A percentile compares a stretch with the other conserved stretches of the same genome.
Evolutionary conservation across 2,113 vertebrate genomes (phyloP).

Genomic region (Lasiurus cinereus): DNA sequence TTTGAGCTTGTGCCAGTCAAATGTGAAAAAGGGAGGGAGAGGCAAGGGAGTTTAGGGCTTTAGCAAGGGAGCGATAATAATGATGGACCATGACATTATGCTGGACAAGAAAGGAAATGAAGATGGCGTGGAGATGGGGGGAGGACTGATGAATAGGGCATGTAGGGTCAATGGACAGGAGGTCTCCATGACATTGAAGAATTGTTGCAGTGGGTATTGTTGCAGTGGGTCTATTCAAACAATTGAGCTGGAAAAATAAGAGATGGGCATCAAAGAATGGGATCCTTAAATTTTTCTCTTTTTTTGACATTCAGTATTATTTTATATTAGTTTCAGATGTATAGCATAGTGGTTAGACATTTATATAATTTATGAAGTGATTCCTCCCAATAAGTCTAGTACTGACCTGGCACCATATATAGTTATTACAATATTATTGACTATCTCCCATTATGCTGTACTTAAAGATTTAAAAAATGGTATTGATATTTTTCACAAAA

Average conservation of each 20-base stretch:
- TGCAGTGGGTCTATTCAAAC: not conserved
- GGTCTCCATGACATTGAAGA: constrained; percentile 4
- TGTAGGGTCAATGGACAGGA: not conserved
- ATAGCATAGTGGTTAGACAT: not conserved
- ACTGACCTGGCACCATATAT: not conserved
- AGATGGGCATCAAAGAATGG: not conserved
- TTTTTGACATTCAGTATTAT: not conserved
- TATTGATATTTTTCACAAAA: not conserved
- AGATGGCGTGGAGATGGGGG: not conserved
- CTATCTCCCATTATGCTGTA: not conserved
- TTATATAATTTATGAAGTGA: not conserved
- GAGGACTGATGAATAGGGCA: constrained; percentile 28
- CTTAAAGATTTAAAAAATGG: not conserved
- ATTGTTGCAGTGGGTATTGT: not conserved
- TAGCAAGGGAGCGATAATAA: constrained; percentile 48
- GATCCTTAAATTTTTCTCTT: not conserved
- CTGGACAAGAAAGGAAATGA: constrained; percentile 60
- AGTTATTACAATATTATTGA: not conserved
- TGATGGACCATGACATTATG: constrained; percentile 51
- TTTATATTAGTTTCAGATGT: not conserved
- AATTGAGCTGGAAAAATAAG: not conserved
- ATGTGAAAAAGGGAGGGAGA: not conserved
- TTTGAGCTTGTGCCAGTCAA: not conserved
- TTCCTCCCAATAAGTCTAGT: not conserved
- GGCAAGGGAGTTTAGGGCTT: not conserved